Base-by-base conservation (phyloP, 2,113 vertebrate species). In the Prionailurus viverrinus region DNA sequence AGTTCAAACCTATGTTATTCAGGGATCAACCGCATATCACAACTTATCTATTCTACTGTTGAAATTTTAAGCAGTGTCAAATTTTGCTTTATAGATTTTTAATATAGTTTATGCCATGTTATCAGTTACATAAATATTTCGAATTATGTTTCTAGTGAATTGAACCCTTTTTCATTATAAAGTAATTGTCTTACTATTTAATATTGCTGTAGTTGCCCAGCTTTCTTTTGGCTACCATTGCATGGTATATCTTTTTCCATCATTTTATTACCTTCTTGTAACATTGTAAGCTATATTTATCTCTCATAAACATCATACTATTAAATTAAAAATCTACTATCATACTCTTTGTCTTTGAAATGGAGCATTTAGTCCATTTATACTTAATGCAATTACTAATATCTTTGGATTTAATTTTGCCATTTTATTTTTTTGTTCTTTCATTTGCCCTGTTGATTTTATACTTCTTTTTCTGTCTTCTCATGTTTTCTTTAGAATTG, bases 391-490 rank as follows among this genome's bases (percentile, higher is more conserved):
- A 80, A 74, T 80, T 65, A 55, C 48, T 41, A 2, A 48, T 63
- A 45, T 33, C 48, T 93, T 78, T 69, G 33, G 25, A 84, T 84
- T 90, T 84, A 58, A 76, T 76, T 58, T 61, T 83, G 3, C 78
- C 58, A 78, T 84, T 39, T 84, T 83, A 83, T 48, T 96, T 89
- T 88, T 96, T 89, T 88, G 65, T 94, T 73, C 15, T 63, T 33
- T 66, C 58, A 36, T 55, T n/a, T 79, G 27, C 48, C n/a, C n/a
- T 69, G 19, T 78, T 82, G 41, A 39, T 83, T 82, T n/a, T 74
- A 21, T 85, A 21, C 18, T 69, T 78, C 16, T 58, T 68, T 48
- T 76, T 25, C 14, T 36, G 0, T 76, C 1, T 6, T 89, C 18
- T 74, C 21, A 15, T 48, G 16, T 71, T 66, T 69, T 80, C 65